Conservation (phyloP, 2,888 invertebrate genomes). For the Rhorus exstirpatorius region DNA sequence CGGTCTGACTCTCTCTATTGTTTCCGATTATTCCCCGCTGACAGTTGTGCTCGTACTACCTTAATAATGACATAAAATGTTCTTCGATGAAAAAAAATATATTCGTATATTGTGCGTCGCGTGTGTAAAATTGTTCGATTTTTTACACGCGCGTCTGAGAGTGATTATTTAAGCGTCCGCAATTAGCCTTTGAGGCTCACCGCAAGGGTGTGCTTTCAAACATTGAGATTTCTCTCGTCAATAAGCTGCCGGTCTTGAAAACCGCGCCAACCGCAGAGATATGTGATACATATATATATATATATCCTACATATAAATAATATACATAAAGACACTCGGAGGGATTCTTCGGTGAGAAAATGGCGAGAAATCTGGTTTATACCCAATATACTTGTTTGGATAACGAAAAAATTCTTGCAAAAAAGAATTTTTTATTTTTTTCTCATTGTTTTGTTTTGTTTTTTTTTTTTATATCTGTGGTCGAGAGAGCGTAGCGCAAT, state of each 20-base stretch:
- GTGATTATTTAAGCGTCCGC: neutral
- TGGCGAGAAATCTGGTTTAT: slow-evolving; percentile 26
- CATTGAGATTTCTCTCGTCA: neutral
- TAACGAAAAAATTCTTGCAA: neutral
- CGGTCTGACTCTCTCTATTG: too few species aligned
- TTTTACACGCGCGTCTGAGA: slow-evolving; percentile 25
- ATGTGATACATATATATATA: neutral
- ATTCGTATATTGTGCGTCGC: neutral
- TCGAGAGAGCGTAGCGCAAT: slow-evolving; percentile 33
- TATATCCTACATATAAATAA: too few species aligned
- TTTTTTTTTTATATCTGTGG: neutral
- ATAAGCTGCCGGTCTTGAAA: slow-evolving; percentile 35
- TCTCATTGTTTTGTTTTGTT: neutral
- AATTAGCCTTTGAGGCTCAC: slow-evolving; percentile 27
- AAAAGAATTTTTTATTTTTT: neutral
- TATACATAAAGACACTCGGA: neutral
- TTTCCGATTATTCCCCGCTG: too few species aligned
- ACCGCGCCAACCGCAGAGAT: slow-evolving; percentile 7
- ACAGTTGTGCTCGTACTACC: too few species aligned
- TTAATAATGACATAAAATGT: too few species aligned
- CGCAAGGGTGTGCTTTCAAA: neutral
- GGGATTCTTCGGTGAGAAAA: slow-evolving; percentile 26
- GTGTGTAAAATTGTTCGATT: slow-evolving; percentile 24
- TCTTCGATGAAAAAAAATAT: too few species aligned
- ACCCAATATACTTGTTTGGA: slow-evolving; percentile 11